phyloP scores from a whole-genome alignment of 1,140 invertebrate genomes.

The Nilaparvata lugens region DNA sequence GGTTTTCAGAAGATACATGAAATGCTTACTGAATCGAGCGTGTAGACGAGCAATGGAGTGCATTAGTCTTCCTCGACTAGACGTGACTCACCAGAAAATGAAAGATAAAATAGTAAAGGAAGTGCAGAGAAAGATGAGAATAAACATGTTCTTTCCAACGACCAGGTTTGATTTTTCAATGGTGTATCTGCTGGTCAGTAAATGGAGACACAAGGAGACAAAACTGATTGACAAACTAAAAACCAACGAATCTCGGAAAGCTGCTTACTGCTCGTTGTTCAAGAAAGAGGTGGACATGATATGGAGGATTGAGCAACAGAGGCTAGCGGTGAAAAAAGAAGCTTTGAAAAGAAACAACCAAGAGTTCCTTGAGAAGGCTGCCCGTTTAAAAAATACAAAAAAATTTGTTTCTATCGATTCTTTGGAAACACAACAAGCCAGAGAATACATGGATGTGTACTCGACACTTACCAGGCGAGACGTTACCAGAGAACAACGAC shows the following conservation, averaged over 20 bases:
- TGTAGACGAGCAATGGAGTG: background rate
- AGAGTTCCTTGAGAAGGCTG: conserved; percentile 48
- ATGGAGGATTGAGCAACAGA: conserved; percentile 46
- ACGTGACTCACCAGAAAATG: background rate
- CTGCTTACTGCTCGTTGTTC: conserved; percentile 48
- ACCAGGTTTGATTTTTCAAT: conserved; percentile 51
- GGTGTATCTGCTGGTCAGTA: conserved; percentile 50
- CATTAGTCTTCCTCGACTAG: too few species aligned
- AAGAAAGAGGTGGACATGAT: conserved; percentile 54
- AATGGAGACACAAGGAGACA: conserved; percentile 50
- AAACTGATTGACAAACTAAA: conserved; percentile 43
- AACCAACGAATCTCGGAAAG: conserved; percentile 46
- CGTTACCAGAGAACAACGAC: conserved; percentile 40
- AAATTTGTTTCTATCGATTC: conserved; percentile 51
- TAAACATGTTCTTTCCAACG: conserved; percentile 47
- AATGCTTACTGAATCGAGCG: background rate
- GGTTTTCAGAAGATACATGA: background rate
- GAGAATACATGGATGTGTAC: conserved; percentile 47
- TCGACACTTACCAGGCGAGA: conserved; percentile 41
- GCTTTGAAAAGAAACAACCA: conserved; percentile 42
- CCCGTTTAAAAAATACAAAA: conserved; percentile 46
- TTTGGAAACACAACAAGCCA: conserved; percentile 51
- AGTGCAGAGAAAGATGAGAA: conserved; percentile 41
- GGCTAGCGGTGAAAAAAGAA: conserved; percentile 43
- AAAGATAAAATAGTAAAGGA: conserved; percentile 27